Evolutionary conservation across 2,888 invertebrate species (phyloP).

Genomic region (Synergus japonicus): DNA sequence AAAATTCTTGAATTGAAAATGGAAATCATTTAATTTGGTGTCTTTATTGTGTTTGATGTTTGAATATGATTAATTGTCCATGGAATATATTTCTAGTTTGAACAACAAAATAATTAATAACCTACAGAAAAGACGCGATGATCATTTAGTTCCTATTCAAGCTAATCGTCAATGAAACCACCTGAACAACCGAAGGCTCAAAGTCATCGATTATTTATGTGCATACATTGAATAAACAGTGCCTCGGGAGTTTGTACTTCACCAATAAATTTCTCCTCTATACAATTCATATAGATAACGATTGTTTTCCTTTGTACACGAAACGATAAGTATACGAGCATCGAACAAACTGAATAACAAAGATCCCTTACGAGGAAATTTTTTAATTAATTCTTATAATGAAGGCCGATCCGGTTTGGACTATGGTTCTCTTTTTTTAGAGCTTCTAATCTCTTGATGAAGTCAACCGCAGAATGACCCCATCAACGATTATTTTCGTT

Average conservation of each 20-base stretch:
- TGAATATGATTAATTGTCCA: too few species aligned
- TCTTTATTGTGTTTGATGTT: too few species aligned
- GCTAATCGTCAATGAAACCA: background rate
- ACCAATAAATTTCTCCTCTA: slow-evolving; percentile 5
- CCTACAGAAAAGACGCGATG: background rate
- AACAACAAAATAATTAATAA: too few species aligned
- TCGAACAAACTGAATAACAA: background rate
- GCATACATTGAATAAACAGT: slow-evolving; percentile 4
- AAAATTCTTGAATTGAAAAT: too few species aligned
- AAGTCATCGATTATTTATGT: slow-evolving; percentile 3
- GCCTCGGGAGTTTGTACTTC: background rate
- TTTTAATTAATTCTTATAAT: background rate
- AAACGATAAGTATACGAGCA: background rate
- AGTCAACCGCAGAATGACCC: slow-evolving; percentile 44
- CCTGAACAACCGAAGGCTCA: background rate
- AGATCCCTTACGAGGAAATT: background rate
- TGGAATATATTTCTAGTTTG: too few species aligned
- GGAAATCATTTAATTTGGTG: too few species aligned
- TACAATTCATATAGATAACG: slow-evolving; percentile 12
- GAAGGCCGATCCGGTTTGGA: background rate
- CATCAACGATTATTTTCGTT: slow-evolving; percentile 59
- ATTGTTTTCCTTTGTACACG: background rate
- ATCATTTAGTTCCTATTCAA: background rate
- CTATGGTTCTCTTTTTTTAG: too few species aligned
- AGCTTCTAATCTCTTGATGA: background rate